phyloP scores from a whole-genome alignment of 1,140 invertebrate species.

The Drosophila rhopaloa region DNA sequence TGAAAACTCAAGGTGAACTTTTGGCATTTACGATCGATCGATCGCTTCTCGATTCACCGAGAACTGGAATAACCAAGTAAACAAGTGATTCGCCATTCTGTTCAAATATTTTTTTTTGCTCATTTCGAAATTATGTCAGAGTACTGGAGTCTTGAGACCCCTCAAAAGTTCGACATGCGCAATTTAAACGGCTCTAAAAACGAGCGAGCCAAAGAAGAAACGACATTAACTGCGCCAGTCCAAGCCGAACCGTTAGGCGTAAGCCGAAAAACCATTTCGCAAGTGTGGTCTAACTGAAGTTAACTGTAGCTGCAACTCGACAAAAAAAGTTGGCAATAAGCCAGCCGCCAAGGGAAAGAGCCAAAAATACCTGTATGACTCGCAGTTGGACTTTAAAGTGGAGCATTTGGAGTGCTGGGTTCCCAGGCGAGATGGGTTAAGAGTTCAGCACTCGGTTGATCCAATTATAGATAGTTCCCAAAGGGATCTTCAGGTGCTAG shows the following conservation, averaged over 20 bases:
- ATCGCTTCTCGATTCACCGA: constrained; percentile 6
- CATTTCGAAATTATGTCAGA: constrained; percentile 53
- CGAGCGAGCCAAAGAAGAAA: constrained; percentile 40
- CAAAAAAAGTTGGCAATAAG: constrained; percentile 42
- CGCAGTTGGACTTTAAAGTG: constrained; percentile 19
- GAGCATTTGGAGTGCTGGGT: constrained; percentile 22
- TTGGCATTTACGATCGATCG: constrained; percentile 62
- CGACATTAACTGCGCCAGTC: constrained; percentile 62
- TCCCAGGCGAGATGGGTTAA: constrained; percentile 18
- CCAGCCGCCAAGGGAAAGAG: constrained; percentile 36
- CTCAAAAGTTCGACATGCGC: constrained; percentile 45
- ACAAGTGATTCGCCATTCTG: constrained; percentile 29
- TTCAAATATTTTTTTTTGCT: constrained; percentile 30
- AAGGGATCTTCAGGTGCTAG: neutral
- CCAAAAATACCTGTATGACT: constrained; percentile 35
- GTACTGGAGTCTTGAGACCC: constrained; percentile 3
- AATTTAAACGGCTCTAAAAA: constrained; percentile 48
- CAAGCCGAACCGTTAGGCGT: constrained; percentile 49
- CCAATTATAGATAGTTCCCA: constrained; percentile 17
- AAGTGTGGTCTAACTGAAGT: constrained; percentile 44
- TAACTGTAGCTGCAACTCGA: constrained; percentile 45
- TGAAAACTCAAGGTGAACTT: constrained; percentile 62
- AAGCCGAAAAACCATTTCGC: constrained; percentile 53
- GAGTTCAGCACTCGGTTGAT: constrained; percentile 15
- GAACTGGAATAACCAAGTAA: constrained; percentile 48